Conservation (phyloP, 2,797 vertebrate genomes). For the Melanogrammus aeglefinus region DNA sequence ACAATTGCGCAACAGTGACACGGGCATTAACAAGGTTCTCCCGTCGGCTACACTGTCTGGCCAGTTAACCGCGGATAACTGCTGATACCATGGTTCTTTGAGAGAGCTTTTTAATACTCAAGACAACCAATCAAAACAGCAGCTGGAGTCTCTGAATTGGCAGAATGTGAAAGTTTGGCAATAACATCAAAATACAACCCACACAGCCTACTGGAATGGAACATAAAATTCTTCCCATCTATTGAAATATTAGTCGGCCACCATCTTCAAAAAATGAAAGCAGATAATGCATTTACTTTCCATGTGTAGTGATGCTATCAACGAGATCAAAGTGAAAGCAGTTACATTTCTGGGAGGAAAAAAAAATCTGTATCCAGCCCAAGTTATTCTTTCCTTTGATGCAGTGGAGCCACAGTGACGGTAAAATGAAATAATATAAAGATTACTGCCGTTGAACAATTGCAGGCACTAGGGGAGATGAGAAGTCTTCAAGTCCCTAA, state of each 20-base stretch:
- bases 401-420: constrained; percentile 38
- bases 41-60: not conserved
- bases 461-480: constrained; percentile 41
- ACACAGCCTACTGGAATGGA: not conserved
- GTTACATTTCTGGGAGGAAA: constrained; percentile 50
- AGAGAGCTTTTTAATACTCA: constrained; percentile 48
- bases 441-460: constrained; percentile 48
- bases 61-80: constrained; percentile 39
- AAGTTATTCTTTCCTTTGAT: constrained; percentile 59
- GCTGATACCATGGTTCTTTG: constrained; percentile 48
- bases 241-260: constrained; percentile 14
- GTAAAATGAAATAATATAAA: constrained; percentile 55
- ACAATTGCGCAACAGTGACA: not conserved
- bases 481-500: constrained; percentile 57
- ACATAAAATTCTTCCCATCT: constrained; percentile 15
- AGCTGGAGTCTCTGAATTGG: constrained; percentile 55
- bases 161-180: not conserved
- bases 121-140: constrained; percentile 60
- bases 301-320: constrained; percentile 30
- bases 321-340: constrained; percentile 58
- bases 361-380: constrained; percentile 35
- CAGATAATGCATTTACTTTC: constrained; percentile 34
- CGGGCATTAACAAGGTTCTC: not conserved
- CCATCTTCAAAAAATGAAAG: constrained; percentile 7
- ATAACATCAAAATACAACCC: not conserved